Evolutionary conservation across 1,140 invertebrate species (phyloP), one percentile per base, ranked within the genome.

Genomic region (Lordiphosa stackelbergi): DNA sequence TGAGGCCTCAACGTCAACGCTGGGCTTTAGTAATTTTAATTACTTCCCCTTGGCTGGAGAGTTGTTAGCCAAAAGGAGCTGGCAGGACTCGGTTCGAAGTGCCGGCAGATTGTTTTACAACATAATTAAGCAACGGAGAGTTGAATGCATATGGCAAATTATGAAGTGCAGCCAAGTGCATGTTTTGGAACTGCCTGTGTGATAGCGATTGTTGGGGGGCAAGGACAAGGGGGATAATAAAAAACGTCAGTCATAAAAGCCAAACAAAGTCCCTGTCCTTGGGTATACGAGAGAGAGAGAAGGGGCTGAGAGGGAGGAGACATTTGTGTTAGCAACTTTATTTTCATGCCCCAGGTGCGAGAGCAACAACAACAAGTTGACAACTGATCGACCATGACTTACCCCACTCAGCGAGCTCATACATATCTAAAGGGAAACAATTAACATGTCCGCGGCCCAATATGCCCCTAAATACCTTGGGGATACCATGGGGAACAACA

Each of bases 101-200:
- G 71, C 58, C 35, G 66, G 58, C 64, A 69, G 77, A 83, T 81
- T 83, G 75, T 83, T 81, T 83, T 81, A 81, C 75, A 81, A 77
- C 75, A 83, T 81, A 81, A 81, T 81, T 81, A 81, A 75, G 77
- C 64, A 59, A 63, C 53, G 59, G 61, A 81, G 75, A 81, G 74
- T 61, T 75, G 60, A 55, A 57, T 46, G 40, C 56, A 43, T 53
- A 34, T 41, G 37, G 49, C 41, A 64, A 77, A 66, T 84, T 83
- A 83, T 83, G 72, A 83, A 66, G 72, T 73, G 77, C 65, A 83
- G 52, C 22, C 54, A 63, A 83, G 77, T 78, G 73, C 73, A 78
- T 78, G 73, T 75, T 69, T 53, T 53, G 40, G 36, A 24, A 53
- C 7, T 24, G 41, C 4, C 31, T 10, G 40, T 48, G 22, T 19